Base-by-base conservation (phyloP, 2,797 vertebrate species). In the Leptatherina wallacei region DNA sequence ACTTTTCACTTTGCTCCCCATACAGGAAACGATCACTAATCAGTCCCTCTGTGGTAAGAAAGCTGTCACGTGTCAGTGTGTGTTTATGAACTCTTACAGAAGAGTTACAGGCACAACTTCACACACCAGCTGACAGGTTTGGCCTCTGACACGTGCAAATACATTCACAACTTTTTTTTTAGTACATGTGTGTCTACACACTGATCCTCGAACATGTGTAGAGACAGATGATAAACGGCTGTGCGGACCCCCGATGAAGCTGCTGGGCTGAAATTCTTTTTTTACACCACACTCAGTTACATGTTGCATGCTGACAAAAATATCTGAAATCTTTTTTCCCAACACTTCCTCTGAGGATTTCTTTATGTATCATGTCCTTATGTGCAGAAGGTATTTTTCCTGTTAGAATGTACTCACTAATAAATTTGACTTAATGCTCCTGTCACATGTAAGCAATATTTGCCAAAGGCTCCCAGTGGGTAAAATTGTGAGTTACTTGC, bases 361-460 rank as follows among this genome's bases (percentile, higher is more conserved):
- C 42, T 49, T 51, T 73, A 58, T 66, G 49, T 51, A 32, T 74
- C 59, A 27, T 79, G 61, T 70, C 65, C 64, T 75, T 60, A 64
- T 59, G 63, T 68, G 63, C 29, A 20, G 44, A 73, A 57, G 61
- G 57, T 71, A 33, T 44, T 67, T 56, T 62, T 42, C 70, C 60
- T 60, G 57, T 69, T 70, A 47, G 69, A 82, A 81, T 8, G 18
- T 35, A 61, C 38, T 65, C 24, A 3, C 16, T n/a, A 71, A n/a
- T 88, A 77, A 88, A 83, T 66, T 12, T 60, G 61, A 83, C 22
- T 85, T 85, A 78, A 56, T 54, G 55, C 60, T 62, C 42, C 66
- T 69, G 70, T 87, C 78, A 38, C 18, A n/a, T 22, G 20, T 49
- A 27, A n/a, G 5, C 4, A 4, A 32, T 30, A 60, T 55, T 60